phyloP scores from a whole-genome alignment of 2,797 vertebrate genomes.

The Saxicola maurus region DNA sequence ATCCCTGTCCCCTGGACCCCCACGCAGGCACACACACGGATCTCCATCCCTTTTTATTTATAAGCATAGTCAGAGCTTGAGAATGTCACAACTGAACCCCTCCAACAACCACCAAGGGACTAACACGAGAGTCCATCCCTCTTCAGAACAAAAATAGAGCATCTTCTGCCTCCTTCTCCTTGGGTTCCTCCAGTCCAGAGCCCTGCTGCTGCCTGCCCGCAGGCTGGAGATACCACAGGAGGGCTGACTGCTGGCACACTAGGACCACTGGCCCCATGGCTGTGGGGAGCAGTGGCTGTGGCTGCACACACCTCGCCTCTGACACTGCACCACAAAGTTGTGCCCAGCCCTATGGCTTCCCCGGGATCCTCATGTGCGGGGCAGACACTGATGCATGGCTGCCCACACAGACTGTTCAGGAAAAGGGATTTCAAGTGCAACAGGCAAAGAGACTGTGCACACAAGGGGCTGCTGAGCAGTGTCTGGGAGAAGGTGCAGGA shows the following conservation, averaged over 20 bases:
- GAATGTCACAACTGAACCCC: not conserved
- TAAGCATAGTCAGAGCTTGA: constrained; percentile 30
- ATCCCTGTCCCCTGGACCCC: not conserved
- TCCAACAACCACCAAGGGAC: not conserved
- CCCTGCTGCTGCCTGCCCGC: constrained; percentile 16
- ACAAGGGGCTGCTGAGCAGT: not conserved
- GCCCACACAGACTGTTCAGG: not conserved
- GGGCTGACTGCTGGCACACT: not conserved
- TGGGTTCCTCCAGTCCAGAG: not conserved
- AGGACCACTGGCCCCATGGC: not conserved
- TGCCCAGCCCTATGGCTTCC: fast-evolving
- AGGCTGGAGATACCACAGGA: not conserved
- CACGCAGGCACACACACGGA: fast-evolving
- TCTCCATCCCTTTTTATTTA: constrained; percentile 53
- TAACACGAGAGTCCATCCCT: not conserved
- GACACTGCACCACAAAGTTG: fast-evolving
- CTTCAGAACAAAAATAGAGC: constrained; percentile 32
- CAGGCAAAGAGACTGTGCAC: not conserved
- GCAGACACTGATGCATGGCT: fast-evolving
- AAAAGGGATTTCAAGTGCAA: not conserved
- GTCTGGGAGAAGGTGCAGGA: not conserved
- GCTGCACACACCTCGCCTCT: not conserved
- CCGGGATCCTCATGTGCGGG: fast-evolving
- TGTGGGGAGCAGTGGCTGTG: fast-evolving
- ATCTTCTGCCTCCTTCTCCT: not conserved